Base-by-base conservation (phyloP, 2,888 invertebrate genomes). In the Strigamia maritima region DNA sequence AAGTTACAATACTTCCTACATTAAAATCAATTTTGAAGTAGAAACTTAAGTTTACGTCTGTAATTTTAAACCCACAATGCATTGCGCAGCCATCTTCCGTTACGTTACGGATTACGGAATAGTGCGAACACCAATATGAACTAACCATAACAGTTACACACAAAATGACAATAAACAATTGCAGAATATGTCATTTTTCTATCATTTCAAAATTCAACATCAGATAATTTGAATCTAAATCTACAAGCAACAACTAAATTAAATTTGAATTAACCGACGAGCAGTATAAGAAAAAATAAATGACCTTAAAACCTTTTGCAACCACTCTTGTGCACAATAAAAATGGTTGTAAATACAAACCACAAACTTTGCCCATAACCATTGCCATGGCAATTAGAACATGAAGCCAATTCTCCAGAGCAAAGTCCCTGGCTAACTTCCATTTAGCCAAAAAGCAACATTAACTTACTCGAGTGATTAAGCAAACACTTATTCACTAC, bases 401-500 rank as follows among this genome's bases (percentile, higher is more conserved):
- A 60, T 49, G 49, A 60, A 19, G 8, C 22, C 19, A 60, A 40
- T 16, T 40, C 40, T 40, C 24, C 60, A 24, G 60, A 19, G 24
- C 60, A 60, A 60, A 60, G n/a, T 60, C 60, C 60, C 60, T 60
- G 60, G 60, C 60, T 60, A 60, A 60, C 60, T 60, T 60, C 60
- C 60, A 60, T 60, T 60, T 60, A 60, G 60, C 60, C 22, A 60
- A 60, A 60, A 60, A 60, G 60, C 60, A 60, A 60, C 60, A 60
- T 60, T 60, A 60, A 60, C 60, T 60, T 60, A 60, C 22, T 22
- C 60, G 60, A 60, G 60, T 60, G 60, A 60, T 60, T 60, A 60
- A 60, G 16, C 60, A 19, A 60, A 60, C 60, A n/a, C 60, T 40
- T 40, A 31, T 6, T n/a, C 49, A 49, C n/a, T n/a, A n/a, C n/a